Evolutionary conservation across 92 coral and sea anemone species (phyloP).

Genomic region (Umimayanthus chanpuru): DNA sequence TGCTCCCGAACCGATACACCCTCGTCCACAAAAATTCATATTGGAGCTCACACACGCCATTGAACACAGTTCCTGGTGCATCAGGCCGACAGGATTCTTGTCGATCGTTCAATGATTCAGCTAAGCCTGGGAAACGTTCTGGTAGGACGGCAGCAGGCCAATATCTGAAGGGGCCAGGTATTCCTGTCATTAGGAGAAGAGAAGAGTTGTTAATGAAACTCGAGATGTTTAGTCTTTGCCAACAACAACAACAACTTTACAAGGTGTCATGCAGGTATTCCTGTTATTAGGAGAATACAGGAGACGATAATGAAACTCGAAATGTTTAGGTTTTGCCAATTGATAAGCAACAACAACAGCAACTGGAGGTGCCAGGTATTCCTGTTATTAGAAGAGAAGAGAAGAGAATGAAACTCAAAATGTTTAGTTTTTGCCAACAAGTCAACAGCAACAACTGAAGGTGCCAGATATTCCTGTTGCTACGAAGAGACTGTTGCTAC

Average conservation of each 20-base stretch:
- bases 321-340: not conserved
- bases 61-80: not conserved
- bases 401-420: not conserved
- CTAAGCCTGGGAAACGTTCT: not conserved
- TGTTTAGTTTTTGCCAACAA: not conserved
- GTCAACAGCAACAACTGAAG: not conserved
- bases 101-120: not conserved
- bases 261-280: conserved; percentile 7
- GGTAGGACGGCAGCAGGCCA: conserved; percentile 14
- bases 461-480: not conserved
- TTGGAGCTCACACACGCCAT: no score
- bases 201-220: not conserved
- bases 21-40: no score
- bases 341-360: no score
- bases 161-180: conserved; percentile 33
- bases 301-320: not conserved
- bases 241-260: no score
- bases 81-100: not conserved
- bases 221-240: not conserved
- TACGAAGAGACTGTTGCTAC: no score
- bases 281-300: not conserved
- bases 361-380: conserved; percentile 29
- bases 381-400: conserved; percentile 6
- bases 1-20: not conserved
- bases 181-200: conserved; percentile 7